A percentile compares a stretch with the other conserved stretches of the same genome.
Evolutionary conservation across 2,797 vertebrate genomes (phyloP).

Genomic region (Naso thynnoides): DNA sequence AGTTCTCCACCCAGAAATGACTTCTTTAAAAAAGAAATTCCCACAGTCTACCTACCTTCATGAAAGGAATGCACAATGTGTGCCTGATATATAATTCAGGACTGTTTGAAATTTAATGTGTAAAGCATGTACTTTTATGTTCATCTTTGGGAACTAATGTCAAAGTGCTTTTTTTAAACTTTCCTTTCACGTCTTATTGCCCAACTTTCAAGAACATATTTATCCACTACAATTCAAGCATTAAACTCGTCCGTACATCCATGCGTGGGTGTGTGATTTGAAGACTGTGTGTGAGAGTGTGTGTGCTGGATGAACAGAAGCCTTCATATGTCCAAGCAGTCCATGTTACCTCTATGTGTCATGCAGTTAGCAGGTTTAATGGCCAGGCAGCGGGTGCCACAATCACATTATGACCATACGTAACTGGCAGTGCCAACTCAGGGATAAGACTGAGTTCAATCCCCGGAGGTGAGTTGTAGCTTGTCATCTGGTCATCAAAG

Average conservation of each 20-base stretch:
- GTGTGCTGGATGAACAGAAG: slow-evolving; percentile 37
- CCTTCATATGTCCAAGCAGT: slow-evolving; percentile 46
- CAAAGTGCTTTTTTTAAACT: background rate
- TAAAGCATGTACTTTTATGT: background rate
- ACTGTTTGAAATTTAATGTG: slow-evolving; percentile 19
- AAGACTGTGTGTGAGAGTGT: background rate
- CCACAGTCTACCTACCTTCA: slow-evolving; percentile 47
- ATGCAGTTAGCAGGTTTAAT: slow-evolving; percentile 75
- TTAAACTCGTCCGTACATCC: background rate
- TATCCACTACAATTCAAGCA: background rate
- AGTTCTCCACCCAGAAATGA: slow-evolving; percentile 52
- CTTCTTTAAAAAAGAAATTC: slow-evolving; percentile 50
- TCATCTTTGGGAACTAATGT: background rate
- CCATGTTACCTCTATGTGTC: slow-evolving; percentile 39
- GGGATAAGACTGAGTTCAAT: slow-evolving; percentile 64
- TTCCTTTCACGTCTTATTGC: background rate
- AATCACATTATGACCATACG: slow-evolving; percentile 79
- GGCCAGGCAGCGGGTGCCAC: slow-evolving; percentile 71
- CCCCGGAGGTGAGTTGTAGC: slow-evolving; percentile 38
- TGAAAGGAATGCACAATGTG: slow-evolving; percentile 9
- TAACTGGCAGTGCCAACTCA: slow-evolving; percentile 64
- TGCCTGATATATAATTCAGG: background rate
- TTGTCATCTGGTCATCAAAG: slow-evolving; percentile 2
- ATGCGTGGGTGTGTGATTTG: background rate
- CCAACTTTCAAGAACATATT: background rate